Base-by-base conservation (phyloP, 2,888 invertebrate genomes). In the Argyresthia goedartella region DNA sequence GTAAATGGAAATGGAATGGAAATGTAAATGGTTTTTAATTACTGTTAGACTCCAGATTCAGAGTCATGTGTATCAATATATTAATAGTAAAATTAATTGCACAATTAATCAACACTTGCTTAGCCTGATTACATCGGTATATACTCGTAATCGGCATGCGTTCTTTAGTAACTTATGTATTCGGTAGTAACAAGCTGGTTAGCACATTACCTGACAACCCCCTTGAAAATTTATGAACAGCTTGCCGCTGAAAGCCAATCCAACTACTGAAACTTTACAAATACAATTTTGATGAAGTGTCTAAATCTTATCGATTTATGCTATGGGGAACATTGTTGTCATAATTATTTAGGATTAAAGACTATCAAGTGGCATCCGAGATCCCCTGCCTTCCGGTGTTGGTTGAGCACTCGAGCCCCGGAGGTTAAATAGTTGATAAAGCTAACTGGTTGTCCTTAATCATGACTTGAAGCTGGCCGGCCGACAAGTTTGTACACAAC, bases 261-360 rank as follows among this genome's bases (percentile, higher is more conserved):
- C 16, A 41, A 49, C 15, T 49, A 15, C 36, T 49, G 10, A 41
- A 49, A 39, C 10, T 16, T 49, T 49, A 49, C 33, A 11, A 36
- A 49, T 15, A 35, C 14, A 13, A 39, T 36, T 49, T 14, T 49
- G 36, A 49, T 16, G 15, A 39, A 39, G 36, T 49, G 47, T 8
- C 7, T 46, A 51, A 50, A 54, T 47, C 43, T 47, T 54, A 52
- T 54, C 41, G 51, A 41, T 15, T 50, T 50, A 53, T 35, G 43
- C 47, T 14, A 62, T 60, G 63, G 65, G 64, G 25, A 63, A 61
- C 58, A 57, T 45, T 54, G 54, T 54, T 63, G 65, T 65, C 65
- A 73, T 76, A 76, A 79, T 75, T 79, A 78, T 73, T 68, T 68
- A 76, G 73, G 69, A 76, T 78, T 76, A 74, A 76, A 73, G 67